Percentiles rank a stretch among this genome's conserved stretches.
These are phyloP conservation scores for Ophioninae sp. DNA, from an alignment of 2,888 invertebrate species.

Conservation along the genomic window DNA sequence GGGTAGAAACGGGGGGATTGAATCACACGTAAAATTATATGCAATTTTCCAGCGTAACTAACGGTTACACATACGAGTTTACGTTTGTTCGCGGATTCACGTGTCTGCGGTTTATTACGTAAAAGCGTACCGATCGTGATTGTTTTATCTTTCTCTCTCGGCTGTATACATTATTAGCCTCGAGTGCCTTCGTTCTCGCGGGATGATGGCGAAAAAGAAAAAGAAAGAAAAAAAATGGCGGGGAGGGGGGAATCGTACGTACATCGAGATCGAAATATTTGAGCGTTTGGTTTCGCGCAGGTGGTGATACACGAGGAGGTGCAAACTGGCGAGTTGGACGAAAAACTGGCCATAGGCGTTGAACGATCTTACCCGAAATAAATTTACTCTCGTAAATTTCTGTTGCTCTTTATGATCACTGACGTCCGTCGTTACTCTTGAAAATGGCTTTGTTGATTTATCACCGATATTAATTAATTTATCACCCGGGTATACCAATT, in stretches of 20 bases:
- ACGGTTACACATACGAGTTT: conserved; percentile 26
- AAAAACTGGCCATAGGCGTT: conserved; percentile 1
- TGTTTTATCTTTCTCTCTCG: conserved; percentile 45
- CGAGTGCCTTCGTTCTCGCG: conserved; percentile 24
- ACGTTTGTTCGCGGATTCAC: conserved; percentile 30
- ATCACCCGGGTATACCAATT: background rate
- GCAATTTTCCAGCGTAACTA: conserved; percentile 53
- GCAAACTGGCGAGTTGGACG: background rate
- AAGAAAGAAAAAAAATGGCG: background rate
- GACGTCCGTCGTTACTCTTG: background rate
- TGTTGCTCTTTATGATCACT: background rate
- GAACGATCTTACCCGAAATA: background rate
- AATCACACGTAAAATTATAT: conserved; percentile 48
- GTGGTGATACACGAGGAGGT: conserved; percentile 9
- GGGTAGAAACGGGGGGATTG: conserved; percentile 23
- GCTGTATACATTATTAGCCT: conserved; percentile 10
- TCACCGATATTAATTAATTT: background rate
- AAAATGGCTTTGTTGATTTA: background rate
- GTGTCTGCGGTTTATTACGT: conserved; percentile 46
- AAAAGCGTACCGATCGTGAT: conserved; percentile 50
- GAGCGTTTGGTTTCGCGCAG: conserved; percentile 8
- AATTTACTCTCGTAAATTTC: background rate
- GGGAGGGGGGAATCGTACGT: background rate
- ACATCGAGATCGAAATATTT: conserved; percentile 8
- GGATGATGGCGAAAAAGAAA: conserved; percentile 1